phyloP scores from a whole-genome alignment of 2,888 invertebrate species.

The Xestia xanthographa region DNA sequence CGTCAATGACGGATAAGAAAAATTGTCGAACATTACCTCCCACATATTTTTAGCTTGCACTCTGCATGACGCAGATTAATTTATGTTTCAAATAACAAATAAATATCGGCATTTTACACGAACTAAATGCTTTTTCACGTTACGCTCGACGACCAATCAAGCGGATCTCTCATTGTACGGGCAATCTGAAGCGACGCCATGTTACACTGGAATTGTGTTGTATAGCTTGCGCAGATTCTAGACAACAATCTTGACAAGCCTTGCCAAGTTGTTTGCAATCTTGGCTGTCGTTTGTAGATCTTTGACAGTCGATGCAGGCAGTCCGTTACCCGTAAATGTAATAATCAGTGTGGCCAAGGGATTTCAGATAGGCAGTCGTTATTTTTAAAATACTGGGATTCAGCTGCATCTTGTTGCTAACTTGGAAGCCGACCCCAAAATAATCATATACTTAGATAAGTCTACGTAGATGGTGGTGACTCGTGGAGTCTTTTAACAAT shows the following conservation, averaged over 20 bases:
- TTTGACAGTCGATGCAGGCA: not conserved
- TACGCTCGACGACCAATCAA: not conserved
- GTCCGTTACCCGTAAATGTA: not conserved
- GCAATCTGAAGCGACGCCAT: not conserved
- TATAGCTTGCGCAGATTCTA: not conserved
- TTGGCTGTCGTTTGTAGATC: not conserved
- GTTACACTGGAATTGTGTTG: not conserved
- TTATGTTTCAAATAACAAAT: not conserved
- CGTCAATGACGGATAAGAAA: not conserved
- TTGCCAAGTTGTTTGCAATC: not conserved
- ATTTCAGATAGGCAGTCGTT: not conserved
- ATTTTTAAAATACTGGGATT: not conserved
- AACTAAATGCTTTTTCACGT: not conserved
- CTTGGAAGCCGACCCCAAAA: not conserved
- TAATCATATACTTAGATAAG: not conserved
- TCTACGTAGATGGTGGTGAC: not conserved
- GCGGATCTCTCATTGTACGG: too few species aligned
- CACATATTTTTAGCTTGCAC: not conserved
- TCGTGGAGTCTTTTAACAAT: not conserved
- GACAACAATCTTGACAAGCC: not conserved
- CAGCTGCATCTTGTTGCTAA: not conserved
- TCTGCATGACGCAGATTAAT: not conserved
- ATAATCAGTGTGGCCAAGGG: not conserved
- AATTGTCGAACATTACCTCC: not conserved
- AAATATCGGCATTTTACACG: not conserved